Percentiles rank a stretch among this genome's conserved stretches.
Evolutionary conservation across 2,888 invertebrate species (phyloP).

Genomic region (Sympetrum striolatum): DNA sequence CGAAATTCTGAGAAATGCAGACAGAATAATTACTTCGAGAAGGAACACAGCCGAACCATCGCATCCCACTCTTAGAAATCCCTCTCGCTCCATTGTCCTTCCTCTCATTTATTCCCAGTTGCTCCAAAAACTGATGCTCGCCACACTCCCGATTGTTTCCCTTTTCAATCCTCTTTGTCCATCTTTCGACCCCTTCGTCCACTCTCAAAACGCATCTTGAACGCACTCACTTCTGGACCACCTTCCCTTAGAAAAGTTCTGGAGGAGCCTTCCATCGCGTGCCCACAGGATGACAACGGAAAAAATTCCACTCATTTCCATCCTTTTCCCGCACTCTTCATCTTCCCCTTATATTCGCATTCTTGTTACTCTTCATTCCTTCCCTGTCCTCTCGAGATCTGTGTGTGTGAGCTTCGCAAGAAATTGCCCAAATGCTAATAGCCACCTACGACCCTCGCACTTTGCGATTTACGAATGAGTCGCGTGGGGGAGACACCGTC

Average conservation of each 20-base stretch:
- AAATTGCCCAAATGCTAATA: neutral
- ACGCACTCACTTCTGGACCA: neutral
- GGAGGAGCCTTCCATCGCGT: neutral
- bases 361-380: neutral
- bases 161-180: neutral
- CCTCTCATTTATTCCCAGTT: neutral
- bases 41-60: too few species aligned
- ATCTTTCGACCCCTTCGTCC: neutral
- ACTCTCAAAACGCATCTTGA: neutral
- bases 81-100: neutral
- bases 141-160: neutral
- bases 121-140: too few species aligned
- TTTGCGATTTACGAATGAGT: neutral
- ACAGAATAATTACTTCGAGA: too few species aligned
- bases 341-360: neutral
- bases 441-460: neutral
- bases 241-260: neutral
- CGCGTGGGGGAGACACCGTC: neutral
- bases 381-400: neutral
- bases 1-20: too few species aligned
- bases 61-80: too few species aligned
- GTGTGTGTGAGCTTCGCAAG: neutral
- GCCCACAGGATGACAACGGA: neutral
- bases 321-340: neutral
- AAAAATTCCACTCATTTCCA: neutral